Conservation (phyloP, 2,888 invertebrate genomes). For the Meiosimyza decipiens region DNA sequence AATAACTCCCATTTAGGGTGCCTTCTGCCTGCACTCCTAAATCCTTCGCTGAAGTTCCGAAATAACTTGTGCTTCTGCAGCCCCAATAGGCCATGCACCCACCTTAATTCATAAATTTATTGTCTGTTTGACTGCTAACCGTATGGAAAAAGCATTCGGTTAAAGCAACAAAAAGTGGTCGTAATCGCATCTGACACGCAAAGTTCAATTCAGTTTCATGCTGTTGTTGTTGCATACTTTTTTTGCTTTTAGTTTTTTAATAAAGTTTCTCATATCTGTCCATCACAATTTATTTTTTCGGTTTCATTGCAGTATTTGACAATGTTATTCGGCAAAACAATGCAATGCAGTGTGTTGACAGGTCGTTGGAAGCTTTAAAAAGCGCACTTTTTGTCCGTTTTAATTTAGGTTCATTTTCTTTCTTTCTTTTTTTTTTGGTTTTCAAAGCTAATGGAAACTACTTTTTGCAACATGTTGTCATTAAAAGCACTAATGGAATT, state of each 20-base stretch:
- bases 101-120: too few species aligned
- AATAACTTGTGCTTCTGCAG: too few species aligned
- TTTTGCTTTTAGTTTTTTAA: background rate
- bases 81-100: too few species aligned
- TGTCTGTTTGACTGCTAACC: too few species aligned
- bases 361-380: conserved; percentile 1
- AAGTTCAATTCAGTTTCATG: conserved; percentile 43
- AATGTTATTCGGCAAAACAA: too few species aligned
- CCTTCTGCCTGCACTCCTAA: too few species aligned
- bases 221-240: conserved; percentile 23
- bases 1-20: background rate
- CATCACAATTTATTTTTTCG: background rate
- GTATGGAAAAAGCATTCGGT: too few species aligned
- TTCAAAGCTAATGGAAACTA: background rate
- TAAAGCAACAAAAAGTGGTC: background rate
- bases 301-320: conserved; percentile 7
- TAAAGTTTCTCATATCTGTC: conserved; percentile 8
- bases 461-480: too few species aligned
- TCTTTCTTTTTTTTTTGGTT: background rate
- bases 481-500: too few species aligned
- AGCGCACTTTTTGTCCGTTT: background rate
- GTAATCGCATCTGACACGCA: conserved; percentile 59
- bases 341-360: background rate
- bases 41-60: too few species aligned
- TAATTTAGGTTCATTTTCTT: background rate